These are phyloP conservation scores for Bos indicus DNA, from an alignment of 2,113 vertebrate species.

Conservation along the genomic window DNA sequence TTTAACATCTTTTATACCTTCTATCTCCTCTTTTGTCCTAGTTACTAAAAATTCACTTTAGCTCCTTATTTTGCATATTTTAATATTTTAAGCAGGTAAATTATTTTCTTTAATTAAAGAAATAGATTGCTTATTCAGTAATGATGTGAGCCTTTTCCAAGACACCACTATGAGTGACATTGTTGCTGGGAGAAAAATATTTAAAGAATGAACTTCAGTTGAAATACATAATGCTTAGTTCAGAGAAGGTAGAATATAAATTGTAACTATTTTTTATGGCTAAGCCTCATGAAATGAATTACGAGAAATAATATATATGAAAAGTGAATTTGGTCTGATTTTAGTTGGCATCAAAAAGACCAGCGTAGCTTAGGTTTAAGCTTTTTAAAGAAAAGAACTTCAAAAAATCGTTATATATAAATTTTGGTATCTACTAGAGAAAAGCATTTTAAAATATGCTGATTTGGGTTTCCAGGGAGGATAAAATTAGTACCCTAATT, in stretches of 20 bases:
- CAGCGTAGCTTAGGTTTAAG: slow-evolving; percentile 12
- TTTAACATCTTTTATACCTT: background rate
- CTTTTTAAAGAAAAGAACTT: slow-evolving; percentile 19
- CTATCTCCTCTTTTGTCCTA: background rate
- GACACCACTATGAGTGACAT: background rate
- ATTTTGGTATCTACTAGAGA: slow-evolving; percentile 8
- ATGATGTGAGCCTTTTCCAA: background rate
- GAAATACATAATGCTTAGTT: slow-evolving; percentile 7
- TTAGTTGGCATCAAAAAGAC: slow-evolving; percentile 45
- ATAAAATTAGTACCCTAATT: slow-evolving; percentile 22
- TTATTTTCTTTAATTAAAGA: background rate
- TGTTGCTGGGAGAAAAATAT: slow-evolving; percentile 35
- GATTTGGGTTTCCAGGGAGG: background rate
- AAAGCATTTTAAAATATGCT: background rate
- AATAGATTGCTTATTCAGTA: background rate
- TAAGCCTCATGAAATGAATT: slow-evolving; percentile 51
- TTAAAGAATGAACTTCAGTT: slow-evolving; percentile 13
- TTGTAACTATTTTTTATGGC: slow-evolving; percentile 33
- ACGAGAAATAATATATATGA: slow-evolving; percentile 19
- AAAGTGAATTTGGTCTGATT: slow-evolving; percentile 56
- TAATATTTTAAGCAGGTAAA: background rate
- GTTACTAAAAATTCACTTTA: slow-evolving; percentile 2
- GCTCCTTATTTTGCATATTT: background rate
- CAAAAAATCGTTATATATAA: background rate
- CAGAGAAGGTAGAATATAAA: slow-evolving; percentile 1